Evolutionary conservation across 2,113 vertebrate genomes (phyloP).

Genomic region (Egretta garzetta): DNA sequence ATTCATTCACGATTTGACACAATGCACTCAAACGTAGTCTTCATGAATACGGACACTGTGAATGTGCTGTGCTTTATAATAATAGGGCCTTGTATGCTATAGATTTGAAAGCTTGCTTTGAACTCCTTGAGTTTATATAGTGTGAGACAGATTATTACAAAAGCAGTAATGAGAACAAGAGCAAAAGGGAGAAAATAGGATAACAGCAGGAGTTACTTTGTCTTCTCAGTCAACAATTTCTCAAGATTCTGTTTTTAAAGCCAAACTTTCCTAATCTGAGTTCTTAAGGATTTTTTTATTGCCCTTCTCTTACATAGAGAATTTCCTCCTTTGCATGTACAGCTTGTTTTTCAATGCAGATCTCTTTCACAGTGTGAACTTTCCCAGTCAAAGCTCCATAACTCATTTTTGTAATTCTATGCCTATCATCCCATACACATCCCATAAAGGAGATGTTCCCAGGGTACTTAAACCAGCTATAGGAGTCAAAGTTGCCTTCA

Average conservation of each 20-base stretch:
- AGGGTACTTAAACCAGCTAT: background rate
- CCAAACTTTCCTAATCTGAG: background rate
- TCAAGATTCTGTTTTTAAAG: background rate
- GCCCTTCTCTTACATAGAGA: background rate
- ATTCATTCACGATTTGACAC: background rate
- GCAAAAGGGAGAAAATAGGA: background rate
- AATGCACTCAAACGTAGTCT: background rate
- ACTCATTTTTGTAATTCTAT: background rate
- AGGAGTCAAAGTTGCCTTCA: background rate
- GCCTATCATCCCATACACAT: background rate
- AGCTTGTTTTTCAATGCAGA: background rate
- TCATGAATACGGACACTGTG: background rate
- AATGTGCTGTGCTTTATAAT: background rate
- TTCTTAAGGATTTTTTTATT: background rate
- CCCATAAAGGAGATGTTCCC: background rate
- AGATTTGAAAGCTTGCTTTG: constrained; percentile 8
- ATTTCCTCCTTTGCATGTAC: background rate
- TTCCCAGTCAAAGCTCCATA: background rate
- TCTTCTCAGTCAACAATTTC: background rate
- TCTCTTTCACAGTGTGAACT: background rate
- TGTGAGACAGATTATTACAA: background rate
- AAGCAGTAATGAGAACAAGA: background rate
- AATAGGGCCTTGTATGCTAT: background rate
- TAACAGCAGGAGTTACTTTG: background rate
- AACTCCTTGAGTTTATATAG: background rate